Base-by-base conservation (phyloP, 2,797 vertebrate genomes). In the Mionectes olivaceus region DNA sequence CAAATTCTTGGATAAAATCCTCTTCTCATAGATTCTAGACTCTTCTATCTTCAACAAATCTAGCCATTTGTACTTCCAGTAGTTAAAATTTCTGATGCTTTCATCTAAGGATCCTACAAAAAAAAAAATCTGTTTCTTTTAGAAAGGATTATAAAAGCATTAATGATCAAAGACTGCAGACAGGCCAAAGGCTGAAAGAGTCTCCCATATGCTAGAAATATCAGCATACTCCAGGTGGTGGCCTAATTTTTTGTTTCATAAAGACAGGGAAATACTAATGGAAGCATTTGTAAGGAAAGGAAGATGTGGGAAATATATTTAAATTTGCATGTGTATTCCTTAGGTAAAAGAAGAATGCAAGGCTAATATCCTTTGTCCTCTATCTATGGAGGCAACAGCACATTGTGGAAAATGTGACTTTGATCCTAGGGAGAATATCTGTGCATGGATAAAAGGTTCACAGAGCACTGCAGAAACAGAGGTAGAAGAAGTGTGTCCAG, bases 371-470 rank as follows among this genome's bases (percentile, higher is more conserved):
- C 60, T 99, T 80, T 99, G 99, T 95, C 98, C 99, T 3, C 57
- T 94, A 30, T 97, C 98, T 27, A 90, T 96, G 67, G 97, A 98
- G 68, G 96, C 97, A 55, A 97, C 97, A 39, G 98, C 98, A 27
- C 97, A 98, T 81, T 99, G 99, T 81, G 98, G 99, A 35, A 97
- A 94, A 90, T 99, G 99, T 97, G 98, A 98, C 97, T 98, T 99
- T 94, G 97, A 99, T 96, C 95, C 97, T 18, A 97, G 97, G 32
- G 91, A 87, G 69, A 97, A 95, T 11, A 80, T 98, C 79, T 99
- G 99, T 95, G 98, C 98, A 0, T 98, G 98, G 98, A 90, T 98
- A 73, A 97, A 97, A 93, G 96, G 55, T 13, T 55, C 94, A 64
- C 89, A 37, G 49, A 73, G 28, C 47, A 79, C 90, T 74, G 18